Conservation (phyloP, 2,888 invertebrate species). For the Orchestes rusci region DNA sequence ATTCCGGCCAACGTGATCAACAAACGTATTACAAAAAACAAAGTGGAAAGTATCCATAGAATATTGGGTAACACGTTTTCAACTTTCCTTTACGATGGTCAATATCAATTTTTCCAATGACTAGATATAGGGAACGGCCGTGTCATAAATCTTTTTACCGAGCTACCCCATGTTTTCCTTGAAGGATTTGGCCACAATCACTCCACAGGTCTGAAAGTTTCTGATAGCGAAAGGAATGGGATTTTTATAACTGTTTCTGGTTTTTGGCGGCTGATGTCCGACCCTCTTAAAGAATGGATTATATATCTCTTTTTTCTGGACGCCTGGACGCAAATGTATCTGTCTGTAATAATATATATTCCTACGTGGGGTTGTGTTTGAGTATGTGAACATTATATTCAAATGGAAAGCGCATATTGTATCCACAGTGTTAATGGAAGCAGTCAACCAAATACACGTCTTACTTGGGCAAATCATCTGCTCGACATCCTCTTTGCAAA, state of each 20-base stretch:
- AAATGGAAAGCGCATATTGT: too few relatives aligned
- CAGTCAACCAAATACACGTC: too few relatives aligned
- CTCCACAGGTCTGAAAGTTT: slow-evolving; percentile 39
- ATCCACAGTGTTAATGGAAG: too few relatives aligned
- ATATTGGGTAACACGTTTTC: slow-evolving; percentile 8
- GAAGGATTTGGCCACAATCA: slow-evolving; percentile 33
- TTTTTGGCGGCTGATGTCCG: slow-evolving; percentile 22
- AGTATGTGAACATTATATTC: too few relatives aligned
- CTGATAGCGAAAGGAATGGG: slow-evolving; percentile 40
- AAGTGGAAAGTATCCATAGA: neutral
- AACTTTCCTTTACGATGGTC: slow-evolving; percentile 22
- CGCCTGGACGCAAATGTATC: slow-evolving; percentile 15
- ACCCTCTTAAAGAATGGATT: slow-evolving; percentile 25
- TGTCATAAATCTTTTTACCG: slow-evolving; percentile 22
- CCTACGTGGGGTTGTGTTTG: too few relatives aligned
- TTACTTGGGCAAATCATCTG: too few relatives aligned
- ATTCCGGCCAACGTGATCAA: too few relatives aligned
- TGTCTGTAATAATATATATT: too few relatives aligned
- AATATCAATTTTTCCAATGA: slow-evolving; percentile 24
- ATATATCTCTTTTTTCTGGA: slow-evolving; percentile 18
- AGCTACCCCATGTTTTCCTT: slow-evolving; percentile 26
- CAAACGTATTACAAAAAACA: too few relatives aligned
- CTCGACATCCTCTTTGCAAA: too few relatives aligned
- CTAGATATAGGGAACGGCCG: slow-evolving; percentile 28
- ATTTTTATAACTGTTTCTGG: slow-evolving; percentile 39